Conservation (phyloP, 2,113 vertebrate species). For the Mungos mungo region DNA sequence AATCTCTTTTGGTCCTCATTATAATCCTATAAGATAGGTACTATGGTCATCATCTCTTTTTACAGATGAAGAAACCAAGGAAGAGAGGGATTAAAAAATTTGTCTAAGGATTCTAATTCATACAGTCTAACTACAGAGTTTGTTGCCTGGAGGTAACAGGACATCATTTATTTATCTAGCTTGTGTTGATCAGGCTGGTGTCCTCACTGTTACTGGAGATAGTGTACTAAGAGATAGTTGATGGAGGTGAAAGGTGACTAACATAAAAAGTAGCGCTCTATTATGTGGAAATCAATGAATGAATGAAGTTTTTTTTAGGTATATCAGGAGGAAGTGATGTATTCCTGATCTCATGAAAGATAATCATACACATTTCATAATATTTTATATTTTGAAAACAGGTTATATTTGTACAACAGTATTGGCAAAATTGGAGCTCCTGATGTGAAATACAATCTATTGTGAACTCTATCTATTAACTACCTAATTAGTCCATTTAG, state of each 20-base stretch:
- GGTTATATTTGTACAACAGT: neutral
- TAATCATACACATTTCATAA: neutral
- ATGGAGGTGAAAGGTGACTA: neutral
- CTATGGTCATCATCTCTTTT: neutral
- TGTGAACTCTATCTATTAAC: neutral
- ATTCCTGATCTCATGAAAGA: neutral
- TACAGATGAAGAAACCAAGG: neutral
- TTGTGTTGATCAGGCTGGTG: neutral
- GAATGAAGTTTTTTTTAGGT: neutral
- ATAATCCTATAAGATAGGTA: neutral
- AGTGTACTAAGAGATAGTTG: neutral
- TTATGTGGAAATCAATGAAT: neutral
- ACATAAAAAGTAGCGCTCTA: neutral
- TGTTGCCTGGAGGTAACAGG: neutral
- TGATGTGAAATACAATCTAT: neutral
- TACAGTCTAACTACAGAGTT: neutral
- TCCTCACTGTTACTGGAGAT: neutral
- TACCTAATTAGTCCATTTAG: neutral
- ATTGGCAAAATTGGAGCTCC: neutral
- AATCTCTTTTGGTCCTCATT: neutral
- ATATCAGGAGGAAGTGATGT: neutral
- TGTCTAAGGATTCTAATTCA: neutral
- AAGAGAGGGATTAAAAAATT: neutral
- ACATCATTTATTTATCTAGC: neutral
- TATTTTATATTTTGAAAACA: slow-evolving; percentile 33